Conservation (phyloP, 1,140 invertebrate species). For the Drosophila trapezifrons region DNA sequence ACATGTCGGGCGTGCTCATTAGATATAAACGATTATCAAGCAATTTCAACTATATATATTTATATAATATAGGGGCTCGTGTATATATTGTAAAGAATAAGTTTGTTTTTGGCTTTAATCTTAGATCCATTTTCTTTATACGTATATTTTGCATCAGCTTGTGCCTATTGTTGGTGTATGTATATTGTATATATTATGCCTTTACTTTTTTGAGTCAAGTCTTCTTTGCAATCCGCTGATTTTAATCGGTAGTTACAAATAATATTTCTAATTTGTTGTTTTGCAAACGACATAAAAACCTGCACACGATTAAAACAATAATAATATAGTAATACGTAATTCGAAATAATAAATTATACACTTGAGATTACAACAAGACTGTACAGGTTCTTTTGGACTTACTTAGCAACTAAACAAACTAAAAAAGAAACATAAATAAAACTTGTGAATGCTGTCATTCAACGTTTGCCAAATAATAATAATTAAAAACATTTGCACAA, state of each 20-base stretch:
- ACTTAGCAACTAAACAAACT: constrained; percentile 63
- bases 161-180: constrained; percentile 43
- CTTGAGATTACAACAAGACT: constrained; percentile 81
- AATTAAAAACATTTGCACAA: constrained; percentile 66
- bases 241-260: constrained; percentile 34
- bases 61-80: constrained; percentile 45
- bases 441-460: constrained; percentile 60
- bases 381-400: constrained; percentile 48
- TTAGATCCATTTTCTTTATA: constrained; percentile 75
- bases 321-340: constrained; percentile 53
- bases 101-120: constrained; percentile 79
- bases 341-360: constrained; percentile 77
- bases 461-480: constrained; percentile 48
- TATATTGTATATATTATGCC: constrained; percentile 42
- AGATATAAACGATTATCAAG: constrained; percentile 75
- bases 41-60: constrained; percentile 74
- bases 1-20: constrained; percentile 67
- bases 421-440: constrained; percentile 51
- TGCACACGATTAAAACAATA: constrained; percentile 74
- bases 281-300: constrained; percentile 78
- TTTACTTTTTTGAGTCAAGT: constrained; percentile 35
- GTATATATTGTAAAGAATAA: constrained; percentile 63
- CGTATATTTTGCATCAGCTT: constrained; percentile 58
- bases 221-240: constrained; percentile 47
- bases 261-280: constrained; percentile 68